A percentile compares a stretch with the other conserved stretches of the same genome.
Evolutionary conservation across 2,113 vertebrate genomes (phyloP).

Genomic region (Antennarius striatus): DNA sequence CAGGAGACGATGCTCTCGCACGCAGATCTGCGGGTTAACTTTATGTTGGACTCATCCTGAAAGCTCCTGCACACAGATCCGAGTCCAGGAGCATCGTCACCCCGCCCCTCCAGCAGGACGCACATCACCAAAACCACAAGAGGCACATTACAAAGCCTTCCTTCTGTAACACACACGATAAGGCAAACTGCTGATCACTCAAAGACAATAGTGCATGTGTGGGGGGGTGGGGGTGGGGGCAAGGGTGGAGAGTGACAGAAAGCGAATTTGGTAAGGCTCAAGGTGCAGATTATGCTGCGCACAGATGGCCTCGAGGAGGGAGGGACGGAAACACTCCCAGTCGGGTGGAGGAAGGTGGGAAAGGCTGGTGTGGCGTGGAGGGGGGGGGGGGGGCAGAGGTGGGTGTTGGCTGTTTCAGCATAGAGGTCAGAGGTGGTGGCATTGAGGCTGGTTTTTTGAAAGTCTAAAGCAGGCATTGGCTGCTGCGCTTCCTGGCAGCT

Average conservation of each 20-base stretch:
- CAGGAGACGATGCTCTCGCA: slow-evolving; percentile 43
- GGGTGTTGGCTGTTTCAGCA: slow-evolving; percentile 60
- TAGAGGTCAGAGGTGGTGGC: slow-evolving; percentile 57
- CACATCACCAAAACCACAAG: slow-evolving; percentile 61
- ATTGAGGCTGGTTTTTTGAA: slow-evolving; percentile 63
- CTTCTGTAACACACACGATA: slow-evolving; percentile 57
- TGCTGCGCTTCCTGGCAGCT: slow-evolving; percentile 72
- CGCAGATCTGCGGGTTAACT: slow-evolving; percentile 11
- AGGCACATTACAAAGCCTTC: slow-evolving; percentile 67
- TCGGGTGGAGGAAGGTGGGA: neutral
- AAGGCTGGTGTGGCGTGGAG: slow-evolving; percentile 37
- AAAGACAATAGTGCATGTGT: slow-evolving; percentile 47
- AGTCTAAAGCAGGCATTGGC: slow-evolving; percentile 67
- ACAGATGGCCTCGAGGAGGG: slow-evolving; percentile 32
- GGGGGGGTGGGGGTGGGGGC: too few relatives aligned
- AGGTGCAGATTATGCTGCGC: slow-evolving; percentile 45
- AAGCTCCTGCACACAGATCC: slow-evolving; percentile 4
- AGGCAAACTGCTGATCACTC: slow-evolving; percentile 65
- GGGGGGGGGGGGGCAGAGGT: neutral
- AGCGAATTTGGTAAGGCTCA: slow-evolving; percentile 45
- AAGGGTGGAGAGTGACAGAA: neutral
- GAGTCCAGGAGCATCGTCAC: slow-evolving; percentile 43
- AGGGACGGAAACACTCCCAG: slow-evolving; percentile 31
- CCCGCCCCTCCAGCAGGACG: slow-evolving; percentile 57
- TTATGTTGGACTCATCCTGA: neutral